Percentiles rank a stretch among this genome's conserved stretches.
Conservation (phyloP, 1,140 invertebrate species). For the Apis cerana region DNA sequence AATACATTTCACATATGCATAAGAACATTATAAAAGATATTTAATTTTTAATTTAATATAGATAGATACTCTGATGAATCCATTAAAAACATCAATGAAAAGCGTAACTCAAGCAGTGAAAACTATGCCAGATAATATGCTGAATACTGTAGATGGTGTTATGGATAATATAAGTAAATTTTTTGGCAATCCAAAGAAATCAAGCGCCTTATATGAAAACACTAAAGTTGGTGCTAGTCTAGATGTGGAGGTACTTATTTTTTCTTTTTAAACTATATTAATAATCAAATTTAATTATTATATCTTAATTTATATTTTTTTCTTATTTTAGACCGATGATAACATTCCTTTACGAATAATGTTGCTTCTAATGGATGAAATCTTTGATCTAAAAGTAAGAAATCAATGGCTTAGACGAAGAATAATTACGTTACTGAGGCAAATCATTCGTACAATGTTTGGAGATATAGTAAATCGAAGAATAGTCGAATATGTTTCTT, state of each 20-base stretch:
- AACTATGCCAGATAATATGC: conserved; percentile 91
- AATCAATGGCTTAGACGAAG: conserved; percentile 94
- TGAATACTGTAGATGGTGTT: conserved; percentile 91
- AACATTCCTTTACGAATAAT: conserved; percentile 94
- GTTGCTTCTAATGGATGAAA: conserved; percentile 93
- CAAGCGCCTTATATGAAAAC: conserved; percentile 78
- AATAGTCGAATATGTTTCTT: conserved; percentile 95
- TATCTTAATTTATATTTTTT: not conserved
- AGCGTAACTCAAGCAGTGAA: conserved; percentile 87
- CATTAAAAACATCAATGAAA: conserved; percentile 90
- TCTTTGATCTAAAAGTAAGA: conserved; percentile 93
- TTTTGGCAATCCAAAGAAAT: conserved; percentile 80
- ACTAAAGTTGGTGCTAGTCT: conserved; percentile 84
- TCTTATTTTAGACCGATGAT: conserved; percentile 84
- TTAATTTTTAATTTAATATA: conserved; percentile 74
- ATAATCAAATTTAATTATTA: not conserved
- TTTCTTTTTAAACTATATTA: not conserved
- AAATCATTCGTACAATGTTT: conserved; percentile 91
- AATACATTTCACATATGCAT: not conserved
- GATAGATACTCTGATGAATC: conserved; percentile 91
- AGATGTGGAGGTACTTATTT: conserved; percentile 82
- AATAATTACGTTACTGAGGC: conserved; percentile 89
- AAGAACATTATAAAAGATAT: conserved; percentile 7
- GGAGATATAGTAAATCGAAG: conserved; percentile 93
- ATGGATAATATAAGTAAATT: conserved; percentile 88